Base-by-base conservation (phyloP, 2,888 invertebrate genomes). In the Tipula vernalis region DNA sequence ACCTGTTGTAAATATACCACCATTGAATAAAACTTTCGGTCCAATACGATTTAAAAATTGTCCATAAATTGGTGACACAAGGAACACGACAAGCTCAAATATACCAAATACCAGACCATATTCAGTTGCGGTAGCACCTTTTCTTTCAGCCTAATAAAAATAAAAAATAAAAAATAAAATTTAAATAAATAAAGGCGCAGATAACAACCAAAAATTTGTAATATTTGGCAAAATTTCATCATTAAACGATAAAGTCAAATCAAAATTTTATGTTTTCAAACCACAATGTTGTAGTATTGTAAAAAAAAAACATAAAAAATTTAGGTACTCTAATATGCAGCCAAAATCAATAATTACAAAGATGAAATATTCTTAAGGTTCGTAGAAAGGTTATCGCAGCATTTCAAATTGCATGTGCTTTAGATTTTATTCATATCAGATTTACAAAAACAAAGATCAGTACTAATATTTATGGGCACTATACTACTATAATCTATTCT, bases 61-160 rank as follows among this genome's bases (percentile, higher is more conserved):
- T 83, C 97, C 97, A 90, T 96, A 97, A 15, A 97, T 89, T 0
- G 97, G 97, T 88, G 97, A 96, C 87, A 96, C 94, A 41, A 97
- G 90, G 91, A 97, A 97, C 86, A 97, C 96, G 36, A 96, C 94
- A 87, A 97, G 92, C 90, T 97, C 96, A 91, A 97, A 97, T 83
- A 96, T 93, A 0, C 97, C 97, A 90, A 98, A 97, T 0, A 98
- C 97, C 88, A 97, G 92, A 0, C 98, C 97, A 90, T 96, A 97
- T 89, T 97, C 96, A 10, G 96, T 95, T 0, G 96, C 95, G 15
- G 95, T 93, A 18, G 96, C 96, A 8, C 95, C 95, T 92, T 97
- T 97, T 87, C 93, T 93, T 90, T 96, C 96, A 12, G 97, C 97
- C 88, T 88, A 41, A 10, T 87, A 87, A 83, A 10, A 39, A 28